These are phyloP conservation scores for Epizoanthus ramosus DNA, from an alignment of 92 coral and sea anemone species.

Conservation along the genomic window DNA sequence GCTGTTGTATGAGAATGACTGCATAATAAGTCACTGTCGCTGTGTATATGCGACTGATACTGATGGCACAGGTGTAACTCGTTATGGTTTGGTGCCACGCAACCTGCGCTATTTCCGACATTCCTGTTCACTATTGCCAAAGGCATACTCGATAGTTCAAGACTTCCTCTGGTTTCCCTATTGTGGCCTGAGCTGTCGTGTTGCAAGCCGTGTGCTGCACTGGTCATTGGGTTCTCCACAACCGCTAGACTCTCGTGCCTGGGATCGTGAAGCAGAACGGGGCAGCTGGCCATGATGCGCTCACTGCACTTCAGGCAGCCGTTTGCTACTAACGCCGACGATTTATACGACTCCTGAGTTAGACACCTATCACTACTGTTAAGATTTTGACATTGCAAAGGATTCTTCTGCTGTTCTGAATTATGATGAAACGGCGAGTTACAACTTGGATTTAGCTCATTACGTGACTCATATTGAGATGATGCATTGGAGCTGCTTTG, in stretches of 20 bases:
- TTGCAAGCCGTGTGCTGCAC: neutral
- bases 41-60: neutral
- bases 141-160: conserved; percentile 1
- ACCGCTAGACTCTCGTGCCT: neutral
- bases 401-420: neutral
- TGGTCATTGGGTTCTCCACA: conserved; percentile 7
- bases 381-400: conserved; percentile 5
- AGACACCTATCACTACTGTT: neutral
- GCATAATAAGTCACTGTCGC: neutral
- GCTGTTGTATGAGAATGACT: neutral
- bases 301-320: conserved; percentile 8
- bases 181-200: neutral
- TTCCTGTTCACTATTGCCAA: neutral
- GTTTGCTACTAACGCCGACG: neutral
- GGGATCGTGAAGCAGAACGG: neutral
- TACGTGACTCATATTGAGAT: neutral
- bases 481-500: neutral
- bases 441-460: neutral
- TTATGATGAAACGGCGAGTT: neutral
- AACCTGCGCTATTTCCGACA: neutral
- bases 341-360: neutral
- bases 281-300: conserved; percentile 12
- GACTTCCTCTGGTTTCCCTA: neutral
- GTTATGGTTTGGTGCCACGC: neutral
- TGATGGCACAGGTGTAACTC: neutral